Evolutionary conservation across 2,888 invertebrate genomes (phyloP).

Genomic region (Isoperla grammatica): DNA sequence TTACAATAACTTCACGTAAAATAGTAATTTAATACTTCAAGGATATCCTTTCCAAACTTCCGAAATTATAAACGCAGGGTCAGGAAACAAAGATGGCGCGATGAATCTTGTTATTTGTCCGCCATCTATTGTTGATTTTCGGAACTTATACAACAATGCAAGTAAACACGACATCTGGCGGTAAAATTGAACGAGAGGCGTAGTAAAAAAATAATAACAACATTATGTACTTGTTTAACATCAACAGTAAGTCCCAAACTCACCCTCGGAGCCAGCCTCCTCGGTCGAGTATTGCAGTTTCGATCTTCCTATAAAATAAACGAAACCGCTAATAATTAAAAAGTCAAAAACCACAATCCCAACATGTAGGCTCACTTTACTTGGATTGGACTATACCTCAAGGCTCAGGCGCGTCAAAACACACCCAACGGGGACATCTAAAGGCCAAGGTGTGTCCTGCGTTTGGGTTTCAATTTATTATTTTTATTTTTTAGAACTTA

Average conservation of each 20-base stretch:
- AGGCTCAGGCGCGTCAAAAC: slow-evolving; percentile 9
- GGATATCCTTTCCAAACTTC: slow-evolving; percentile 21
- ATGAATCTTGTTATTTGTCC: slow-evolving; percentile 20
- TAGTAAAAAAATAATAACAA: not conserved
- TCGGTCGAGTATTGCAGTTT: slow-evolving; percentile 2
- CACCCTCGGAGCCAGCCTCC: slow-evolving; percentile 5
- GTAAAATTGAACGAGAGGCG: not conserved
- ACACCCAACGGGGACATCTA: slow-evolving; percentile 18
- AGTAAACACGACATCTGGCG: not conserved
- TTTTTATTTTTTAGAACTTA: not conserved
- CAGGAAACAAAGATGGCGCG: slow-evolving; percentile 30
- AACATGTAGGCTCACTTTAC: not conserved
- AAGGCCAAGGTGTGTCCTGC: slow-evolving; percentile 22
- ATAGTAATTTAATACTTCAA: slow-evolving; percentile 9
- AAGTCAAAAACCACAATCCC: not conserved
- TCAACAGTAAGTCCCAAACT: not conserved
- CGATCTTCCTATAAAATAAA: not conserved
- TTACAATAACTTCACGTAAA: slow-evolving; percentile 5
- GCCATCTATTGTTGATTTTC: slow-evolving; percentile 29
- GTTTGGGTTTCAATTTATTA: not conserved
- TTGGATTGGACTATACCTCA: not conserved
- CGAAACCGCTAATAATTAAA: not conserved
- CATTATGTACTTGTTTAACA: not conserved
- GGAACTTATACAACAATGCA: slow-evolving; percentile 23
- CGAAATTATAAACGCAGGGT: slow-evolving; percentile 26